phyloP scores from a whole-genome alignment of 1,140 invertebrate species.

The Drosophila watanabei region DNA sequence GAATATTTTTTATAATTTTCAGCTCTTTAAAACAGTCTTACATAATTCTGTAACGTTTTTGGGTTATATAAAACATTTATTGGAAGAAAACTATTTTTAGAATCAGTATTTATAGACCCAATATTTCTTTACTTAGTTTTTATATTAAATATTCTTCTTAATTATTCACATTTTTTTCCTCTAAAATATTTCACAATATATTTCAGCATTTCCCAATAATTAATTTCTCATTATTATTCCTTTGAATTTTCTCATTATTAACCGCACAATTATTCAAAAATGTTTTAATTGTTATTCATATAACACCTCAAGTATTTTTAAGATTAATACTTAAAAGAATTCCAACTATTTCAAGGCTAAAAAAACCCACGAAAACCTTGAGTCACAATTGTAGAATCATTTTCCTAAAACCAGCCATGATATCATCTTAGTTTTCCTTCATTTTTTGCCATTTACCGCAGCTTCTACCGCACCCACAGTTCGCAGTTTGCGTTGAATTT shows the following conservation, averaged over 20 bases:
- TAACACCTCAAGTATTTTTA: conserved; percentile 14
- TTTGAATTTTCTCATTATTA: background rate
- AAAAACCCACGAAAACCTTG: background rate
- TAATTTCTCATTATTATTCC: background rate
- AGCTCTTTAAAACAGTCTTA: too few species aligned
- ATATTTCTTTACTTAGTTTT: background rate
- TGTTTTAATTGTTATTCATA: conserved; percentile 6
- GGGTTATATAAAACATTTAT: too few species aligned
- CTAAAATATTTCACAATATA: background rate
- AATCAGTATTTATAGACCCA: too few species aligned
- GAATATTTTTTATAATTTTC: too few species aligned
- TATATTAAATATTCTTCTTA: background rate
- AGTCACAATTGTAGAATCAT: conserved; percentile 7
- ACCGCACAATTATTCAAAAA: conserved; percentile 2
- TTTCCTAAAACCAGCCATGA: background rate
- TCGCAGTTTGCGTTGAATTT: background rate
- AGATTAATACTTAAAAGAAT: background rate
- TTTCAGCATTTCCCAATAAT: background rate
- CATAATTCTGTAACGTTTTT: too few species aligned
- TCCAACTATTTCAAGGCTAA: background rate
- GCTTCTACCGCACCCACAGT: background rate
- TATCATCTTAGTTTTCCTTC: background rate
- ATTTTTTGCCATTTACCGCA: background rate
- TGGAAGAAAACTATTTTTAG: too few species aligned
- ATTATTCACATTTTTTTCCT: background rate